Conservation (phyloP, 2,888 invertebrate genomes). For the Labia minor region DNA sequence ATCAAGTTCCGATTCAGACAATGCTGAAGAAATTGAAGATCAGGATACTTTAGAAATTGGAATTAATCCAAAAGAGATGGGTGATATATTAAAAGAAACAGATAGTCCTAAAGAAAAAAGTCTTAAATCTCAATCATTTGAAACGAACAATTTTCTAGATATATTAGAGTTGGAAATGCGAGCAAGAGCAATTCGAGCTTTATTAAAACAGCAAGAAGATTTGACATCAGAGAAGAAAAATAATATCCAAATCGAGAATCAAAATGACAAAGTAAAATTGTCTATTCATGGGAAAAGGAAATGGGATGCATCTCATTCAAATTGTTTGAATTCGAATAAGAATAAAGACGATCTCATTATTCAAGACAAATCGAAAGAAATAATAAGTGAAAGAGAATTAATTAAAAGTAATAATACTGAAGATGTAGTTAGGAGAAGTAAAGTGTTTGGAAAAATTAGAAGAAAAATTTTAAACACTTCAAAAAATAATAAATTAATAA, state of each 20-base stretch:
- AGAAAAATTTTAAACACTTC: conserved; percentile 18
- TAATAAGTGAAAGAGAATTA: no score
- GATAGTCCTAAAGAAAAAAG: not conserved
- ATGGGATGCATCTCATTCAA: not conserved
- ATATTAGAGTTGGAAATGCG: conserved; percentile 22
- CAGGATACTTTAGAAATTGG: conserved; percentile 22
- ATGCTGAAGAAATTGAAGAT: not conserved
- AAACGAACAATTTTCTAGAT: conserved; percentile 20
- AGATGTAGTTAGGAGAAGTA: conserved; percentile 19
- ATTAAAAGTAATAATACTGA: not conserved
- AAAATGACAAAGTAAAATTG: not conserved
- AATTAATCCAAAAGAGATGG: conserved; percentile 19
- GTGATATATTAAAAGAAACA: conserved; percentile 16
- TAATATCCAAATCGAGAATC: not conserved
- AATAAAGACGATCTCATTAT: no score
- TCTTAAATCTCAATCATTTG: conserved; percentile 4
- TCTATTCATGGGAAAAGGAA: not conserved
- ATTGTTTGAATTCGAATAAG: not conserved
- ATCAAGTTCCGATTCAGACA: conserved; percentile 19
- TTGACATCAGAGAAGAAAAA: not conserved
- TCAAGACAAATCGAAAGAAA: no score
- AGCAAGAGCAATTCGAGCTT: conserved; percentile 21
- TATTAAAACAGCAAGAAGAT: conserved; percentile 17
- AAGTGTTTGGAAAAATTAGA: conserved; percentile 18
- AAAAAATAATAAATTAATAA: not conserved